Evolutionary conservation across 1,140 invertebrate genomes (phyloP).

Genomic region (Drosophila pandora): DNA sequence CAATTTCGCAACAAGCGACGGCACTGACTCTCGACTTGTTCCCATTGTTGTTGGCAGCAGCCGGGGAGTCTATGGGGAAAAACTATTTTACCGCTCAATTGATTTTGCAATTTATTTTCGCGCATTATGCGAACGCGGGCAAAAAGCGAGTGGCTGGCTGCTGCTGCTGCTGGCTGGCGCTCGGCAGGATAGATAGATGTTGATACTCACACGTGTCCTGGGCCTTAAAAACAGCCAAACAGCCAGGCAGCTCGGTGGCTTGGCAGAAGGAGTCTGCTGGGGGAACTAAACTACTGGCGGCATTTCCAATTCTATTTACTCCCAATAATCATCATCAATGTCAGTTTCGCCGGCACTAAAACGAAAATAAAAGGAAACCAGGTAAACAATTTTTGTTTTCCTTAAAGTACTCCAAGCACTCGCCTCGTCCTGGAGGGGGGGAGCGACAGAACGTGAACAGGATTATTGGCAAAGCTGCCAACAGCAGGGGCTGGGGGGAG

Average conservation of each 20-base stretch:
- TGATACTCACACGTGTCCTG: constrained; percentile 54
- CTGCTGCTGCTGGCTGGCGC: background rate
- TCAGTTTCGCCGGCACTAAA: constrained; percentile 78
- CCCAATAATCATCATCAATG: constrained; percentile 83
- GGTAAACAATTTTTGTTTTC: constrained; percentile 48
- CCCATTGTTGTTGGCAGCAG: constrained; percentile 43
- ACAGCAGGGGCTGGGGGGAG: constrained; percentile 17
- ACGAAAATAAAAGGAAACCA: constrained; percentile 59
- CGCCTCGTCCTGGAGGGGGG: background rate
- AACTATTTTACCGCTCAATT: constrained; percentile 84
- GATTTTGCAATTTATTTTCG: constrained; percentile 83
- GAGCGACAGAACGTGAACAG: constrained; percentile 60
- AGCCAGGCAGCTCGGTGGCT: background rate
- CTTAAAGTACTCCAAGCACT: background rate
- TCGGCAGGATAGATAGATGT: constrained; percentile 17
- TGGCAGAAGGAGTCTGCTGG: background rate
- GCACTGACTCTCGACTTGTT: constrained; percentile 57
- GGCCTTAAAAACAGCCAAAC: constrained; percentile 41
- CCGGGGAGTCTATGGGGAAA: constrained; percentile 39
- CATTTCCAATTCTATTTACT: constrained; percentile 83
- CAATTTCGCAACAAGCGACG: constrained; percentile 21
- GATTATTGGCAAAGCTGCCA: constrained; percentile 65
- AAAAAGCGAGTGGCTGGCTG: background rate
- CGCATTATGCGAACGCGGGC: constrained; percentile 64
- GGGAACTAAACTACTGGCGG: constrained; percentile 29